Base-by-base conservation (phyloP, 2,888 invertebrate genomes). In the Tribolium freemani region DNA sequence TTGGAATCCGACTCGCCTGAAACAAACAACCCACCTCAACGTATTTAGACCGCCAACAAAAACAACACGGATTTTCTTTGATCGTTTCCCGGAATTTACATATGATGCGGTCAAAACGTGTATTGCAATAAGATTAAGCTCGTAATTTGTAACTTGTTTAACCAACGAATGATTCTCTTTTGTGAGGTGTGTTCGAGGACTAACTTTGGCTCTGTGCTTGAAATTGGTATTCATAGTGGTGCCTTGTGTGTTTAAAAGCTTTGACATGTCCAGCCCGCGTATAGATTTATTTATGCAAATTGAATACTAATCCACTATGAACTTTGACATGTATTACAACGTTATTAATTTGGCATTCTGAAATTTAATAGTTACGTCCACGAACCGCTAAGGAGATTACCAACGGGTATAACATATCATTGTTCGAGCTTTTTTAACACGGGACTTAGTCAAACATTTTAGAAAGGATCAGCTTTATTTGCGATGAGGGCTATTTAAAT, bases 181-280 rank as follows among this genome's bases (percentile, higher is more conserved):
- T 80, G 79, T 79, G 74, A 75, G 66, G 68, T 71, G 46, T 54
- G 11, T 51, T 53, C 38, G 21, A 21, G 46, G 20, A 30, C 57
- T 20, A 61, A 58, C 57, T 71, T 71, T 20, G 69, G 77, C 70
- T 71, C 71, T 72, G 74, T 75, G 67, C 75, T 71, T 30, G 76
- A 78, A 80, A 81, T 82, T 83, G 76, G 80, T 82, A 83, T 83
- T 82, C 83, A 82, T 81, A 80, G 78, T 77, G 78, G 78, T 78
- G 76, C 74, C 75, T 75, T 70, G 74, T 60, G 73, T 73, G 73
- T 77, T 77, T 76, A 79, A 79, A 78, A 76, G 80, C 79, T 79
- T 80, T 81, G 80, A 80, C 77, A 77, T 71, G 71, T 71, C 71
- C 78, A 77, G 75, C 77, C 80, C 77, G 77, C 79, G 76, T 76